Conservation (phyloP, 2,797 vertebrate species). For the Malurus leucopterus region DNA sequence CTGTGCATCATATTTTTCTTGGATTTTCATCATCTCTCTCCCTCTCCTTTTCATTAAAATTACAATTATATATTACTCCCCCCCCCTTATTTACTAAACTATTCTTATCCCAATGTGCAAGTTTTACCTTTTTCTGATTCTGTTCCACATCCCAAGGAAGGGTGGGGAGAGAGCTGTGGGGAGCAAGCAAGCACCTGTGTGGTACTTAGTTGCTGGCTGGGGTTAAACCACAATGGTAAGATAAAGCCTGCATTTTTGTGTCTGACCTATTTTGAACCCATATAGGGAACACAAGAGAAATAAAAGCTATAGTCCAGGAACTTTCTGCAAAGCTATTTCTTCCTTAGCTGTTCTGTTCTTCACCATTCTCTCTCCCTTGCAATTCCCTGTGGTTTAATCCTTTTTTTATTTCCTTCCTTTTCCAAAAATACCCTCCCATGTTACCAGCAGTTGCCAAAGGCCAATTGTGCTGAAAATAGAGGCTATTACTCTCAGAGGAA, state of each 20-base stretch:
- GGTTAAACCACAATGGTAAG: background rate
- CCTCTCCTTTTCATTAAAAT: background rate
- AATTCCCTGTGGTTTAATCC: constrained; percentile 29
- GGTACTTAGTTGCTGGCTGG: background rate
- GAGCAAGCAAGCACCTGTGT: background rate
- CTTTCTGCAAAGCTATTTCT: constrained; percentile 11
- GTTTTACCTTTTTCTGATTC: background rate
- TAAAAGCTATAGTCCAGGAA: background rate
- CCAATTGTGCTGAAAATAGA: constrained; percentile 44
- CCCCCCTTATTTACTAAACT: background rate
- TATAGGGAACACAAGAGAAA: background rate
- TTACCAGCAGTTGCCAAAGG: constrained; percentile 47
- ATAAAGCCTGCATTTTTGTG: background rate
- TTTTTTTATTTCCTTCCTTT: constrained; percentile 38
- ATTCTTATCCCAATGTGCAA: accelerated
- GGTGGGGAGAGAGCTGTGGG: background rate
- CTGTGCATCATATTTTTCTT: background rate
- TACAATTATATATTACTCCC: background rate
- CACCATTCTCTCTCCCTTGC: background rate
- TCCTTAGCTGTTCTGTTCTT: background rate
- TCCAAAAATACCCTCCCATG: constrained; percentile 46
- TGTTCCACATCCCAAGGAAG: background rate
- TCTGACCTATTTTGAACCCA: background rate
- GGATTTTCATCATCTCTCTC: background rate
- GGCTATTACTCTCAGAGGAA: constrained; percentile 30